Evolutionary conservation across 1,140 invertebrate species (phyloP), one percentile per base, ranked within the genome.

Genomic region (Agrypnia vestita): DNA sequence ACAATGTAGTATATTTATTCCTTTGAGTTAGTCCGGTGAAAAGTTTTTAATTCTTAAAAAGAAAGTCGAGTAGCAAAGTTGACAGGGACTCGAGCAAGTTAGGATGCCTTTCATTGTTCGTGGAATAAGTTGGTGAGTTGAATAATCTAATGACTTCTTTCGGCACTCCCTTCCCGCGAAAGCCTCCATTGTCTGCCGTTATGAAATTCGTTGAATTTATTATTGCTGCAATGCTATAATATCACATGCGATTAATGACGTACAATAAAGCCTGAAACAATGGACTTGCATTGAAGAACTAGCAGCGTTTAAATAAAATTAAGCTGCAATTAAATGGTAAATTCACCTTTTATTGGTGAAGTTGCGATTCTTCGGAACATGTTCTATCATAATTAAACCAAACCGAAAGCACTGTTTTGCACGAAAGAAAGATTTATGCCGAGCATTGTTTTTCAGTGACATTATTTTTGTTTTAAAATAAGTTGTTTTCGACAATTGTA

Each of bases 141-240:
- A 47, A 69, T 69, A 47, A 49, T 69, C 64, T 69, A 69, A 69
- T 49, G 64, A 49, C 64, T 69, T 69, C 64, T 69, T 69, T 69
- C 64, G 64, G 64, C 64, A 69, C 64, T 69, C 64, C 64, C 44
- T 69, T 69, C 46, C 64, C 64, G 64, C 64, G 1, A 69, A 69
- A 47, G 64, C 64, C 64, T 35, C 44, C 64, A 51, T 69, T 69
- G 64, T 69, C 64, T 69, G 64, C 43, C 64, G 43, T 47, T 69
- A 69, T 69, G 64, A 69, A 69, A 69, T 69, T 69, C 64, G 15
- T 19, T 69, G 64, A 69, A 69, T 69, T 69, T 69, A 69, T 69
- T 49, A 69, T 46, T 69, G 64, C 64, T 69, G 64, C 64, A 69
- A 69, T 44, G 64, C 17, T 69, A 69, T 47, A 69, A 46, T 17